Percentiles rank a stretch among this genome's conserved stretches.
These are phyloP conservation scores for Spodoptera littoralis DNA, from an alignment of 2,888 invertebrate species.

Conservation along the genomic window DNA sequence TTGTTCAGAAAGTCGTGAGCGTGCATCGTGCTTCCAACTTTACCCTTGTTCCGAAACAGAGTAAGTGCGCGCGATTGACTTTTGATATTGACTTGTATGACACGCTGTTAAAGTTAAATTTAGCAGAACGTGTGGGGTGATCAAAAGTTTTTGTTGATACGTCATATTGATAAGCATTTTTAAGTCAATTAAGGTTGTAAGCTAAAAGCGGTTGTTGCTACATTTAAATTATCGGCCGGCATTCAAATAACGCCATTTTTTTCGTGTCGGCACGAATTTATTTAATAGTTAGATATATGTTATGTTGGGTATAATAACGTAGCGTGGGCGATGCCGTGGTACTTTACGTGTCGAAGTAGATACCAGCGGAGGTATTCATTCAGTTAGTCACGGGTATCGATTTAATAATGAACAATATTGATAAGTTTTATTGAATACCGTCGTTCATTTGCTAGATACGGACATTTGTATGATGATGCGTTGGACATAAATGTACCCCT, in stretches of 20 bases:
- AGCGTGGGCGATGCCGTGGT: slow-evolving; percentile 75
- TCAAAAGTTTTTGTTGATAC: slow-evolving; percentile 63
- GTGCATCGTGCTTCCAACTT: slow-evolving; percentile 88
- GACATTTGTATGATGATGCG: slow-evolving; percentile 34
- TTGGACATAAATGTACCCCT: slow-evolving; percentile 1
- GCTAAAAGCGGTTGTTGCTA: slow-evolving; percentile 89
- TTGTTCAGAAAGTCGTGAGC: slow-evolving; percentile 89
- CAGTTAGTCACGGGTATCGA: slow-evolving; percentile 73
- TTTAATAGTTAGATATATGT: slow-evolving; percentile 83
- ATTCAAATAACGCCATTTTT: slow-evolving; percentile 89
- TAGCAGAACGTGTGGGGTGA: slow-evolving; percentile 45
- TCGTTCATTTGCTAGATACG: slow-evolving; percentile 47
- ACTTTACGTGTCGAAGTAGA: slow-evolving; percentile 50
- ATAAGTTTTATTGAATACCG: slow-evolving; percentile 63
- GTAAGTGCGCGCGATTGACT: slow-evolving; percentile 62
- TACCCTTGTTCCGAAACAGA: slow-evolving; percentile 69
- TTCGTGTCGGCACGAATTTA: slow-evolving; percentile 88
- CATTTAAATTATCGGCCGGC: slow-evolving; percentile 89
- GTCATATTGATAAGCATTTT: slow-evolving; percentile 88
- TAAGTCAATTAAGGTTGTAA: slow-evolving; percentile 89
- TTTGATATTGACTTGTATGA: slow-evolving; percentile 61
- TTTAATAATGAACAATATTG: slow-evolving; percentile 64
- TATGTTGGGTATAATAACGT: slow-evolving; percentile 79
- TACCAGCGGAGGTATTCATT: slow-evolving; percentile 69
- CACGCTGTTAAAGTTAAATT: slow-evolving; percentile 63